Base-by-base conservation (phyloP, 2,113 vertebrate genomes). In the Pelvicachromis taeniatus region DNA sequence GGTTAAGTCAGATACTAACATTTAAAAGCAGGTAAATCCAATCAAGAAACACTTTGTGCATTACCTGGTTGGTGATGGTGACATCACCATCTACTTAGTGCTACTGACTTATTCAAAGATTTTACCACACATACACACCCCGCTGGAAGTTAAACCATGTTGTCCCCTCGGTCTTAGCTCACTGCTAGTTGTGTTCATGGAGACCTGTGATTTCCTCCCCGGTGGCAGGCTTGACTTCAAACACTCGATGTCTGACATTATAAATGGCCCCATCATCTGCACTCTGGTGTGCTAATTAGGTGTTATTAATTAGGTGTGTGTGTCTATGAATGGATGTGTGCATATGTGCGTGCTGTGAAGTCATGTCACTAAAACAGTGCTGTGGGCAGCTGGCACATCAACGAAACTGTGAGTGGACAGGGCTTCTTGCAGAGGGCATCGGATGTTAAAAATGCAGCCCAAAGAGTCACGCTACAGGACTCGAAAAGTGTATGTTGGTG, bases 291-390 rank as follows among this genome's bases (percentile, higher is more conserved):
- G 77, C 70, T 95, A 94, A 93, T 90, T 92, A 90, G 78, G 82
- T 87, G 84, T 84, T 92, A 89, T 93, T 94, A 94, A 94, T 93
- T 87, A 53, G 50, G 52, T 52, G 56, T 59, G 65, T 19, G 17
- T 85, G 87, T 5, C 26, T 26, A 26, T 75, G 33, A 38, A 45
- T 70, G 21, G 0, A 70, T 70, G 70, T 52, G 68, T 2, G 45
- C 16, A 40, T 29, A 40, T 29, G 38, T 70, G 68, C 54, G 6
- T 78, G 75, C 29, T 65, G 21, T 80, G 85, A 58, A 77, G 79
- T 59, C 26, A 45, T 56, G 82, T 45, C 50, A 63, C 53, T 88
- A 42, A 38, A 45, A 45, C 79, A 73, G 81, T 6, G 29, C 81
- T 61, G 17, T 11, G 75, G 50, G 86, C 81, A 73, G 73, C 54